phyloP scores from a whole-genome alignment of 2,888 invertebrate genomes.

The Agapostemon virescens region DNA sequence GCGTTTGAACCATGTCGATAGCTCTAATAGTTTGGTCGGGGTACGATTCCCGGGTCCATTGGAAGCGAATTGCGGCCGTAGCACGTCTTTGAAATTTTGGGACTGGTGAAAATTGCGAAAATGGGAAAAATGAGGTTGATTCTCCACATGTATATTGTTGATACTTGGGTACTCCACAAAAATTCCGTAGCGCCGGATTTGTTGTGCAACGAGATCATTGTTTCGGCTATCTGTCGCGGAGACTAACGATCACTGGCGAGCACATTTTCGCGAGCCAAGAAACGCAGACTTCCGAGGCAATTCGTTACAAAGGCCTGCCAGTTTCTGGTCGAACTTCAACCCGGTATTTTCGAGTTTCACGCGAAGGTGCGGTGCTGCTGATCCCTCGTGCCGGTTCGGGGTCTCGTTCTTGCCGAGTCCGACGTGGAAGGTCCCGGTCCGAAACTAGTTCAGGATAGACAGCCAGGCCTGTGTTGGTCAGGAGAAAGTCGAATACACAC shows the following conservation, averaged over 20 bases:
- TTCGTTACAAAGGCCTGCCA: background rate
- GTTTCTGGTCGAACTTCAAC: constrained; percentile 7
- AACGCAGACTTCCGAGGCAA: background rate
- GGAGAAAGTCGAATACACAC: constrained; percentile 5
- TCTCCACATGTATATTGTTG: no score
- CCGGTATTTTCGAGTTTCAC: background rate
- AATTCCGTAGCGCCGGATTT: no score
- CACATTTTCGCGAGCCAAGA: background rate
- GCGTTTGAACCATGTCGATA: no score
- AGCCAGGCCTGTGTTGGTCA: background rate
- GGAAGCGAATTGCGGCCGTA: no score
- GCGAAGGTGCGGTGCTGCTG: background rate
- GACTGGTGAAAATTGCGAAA: no score
- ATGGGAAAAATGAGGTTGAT: no score
- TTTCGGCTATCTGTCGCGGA: background rate
- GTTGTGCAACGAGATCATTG: no score
- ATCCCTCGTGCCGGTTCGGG: background rate
- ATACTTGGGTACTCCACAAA: no score
- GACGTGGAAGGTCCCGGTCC: background rate
- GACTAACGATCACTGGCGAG: background rate
- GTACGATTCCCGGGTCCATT: no score
- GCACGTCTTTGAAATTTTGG: no score
- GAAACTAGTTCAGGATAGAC: constrained; percentile 6
- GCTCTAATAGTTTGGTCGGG: no score
- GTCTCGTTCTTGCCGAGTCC: background rate